Conservation (phyloP, 53 echinoderm and acorn worm species). For the Holothuria scabra region DNA sequence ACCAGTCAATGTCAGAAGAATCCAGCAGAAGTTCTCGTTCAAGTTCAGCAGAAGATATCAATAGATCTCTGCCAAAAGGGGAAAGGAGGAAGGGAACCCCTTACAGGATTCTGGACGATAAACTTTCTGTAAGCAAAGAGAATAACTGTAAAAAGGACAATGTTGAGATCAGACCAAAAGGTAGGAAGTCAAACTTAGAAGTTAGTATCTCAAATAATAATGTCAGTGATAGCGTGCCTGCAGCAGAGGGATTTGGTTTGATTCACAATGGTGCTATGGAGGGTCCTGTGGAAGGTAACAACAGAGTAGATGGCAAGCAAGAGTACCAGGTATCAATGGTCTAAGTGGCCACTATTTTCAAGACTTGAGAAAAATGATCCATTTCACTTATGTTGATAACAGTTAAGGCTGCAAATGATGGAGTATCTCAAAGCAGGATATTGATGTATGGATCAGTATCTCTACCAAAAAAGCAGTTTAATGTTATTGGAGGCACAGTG, state of each 20-base stretch:
- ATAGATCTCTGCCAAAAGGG: slow-evolving; percentile 66
- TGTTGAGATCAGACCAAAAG: background rate
- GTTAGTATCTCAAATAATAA: slow-evolving; percentile 65
- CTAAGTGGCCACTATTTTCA: background rate
- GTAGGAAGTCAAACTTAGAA: slow-evolving; percentile 28
- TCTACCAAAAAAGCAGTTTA: too few relatives aligned
- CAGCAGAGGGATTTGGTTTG: slow-evolving; percentile 13
- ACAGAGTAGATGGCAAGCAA: slow-evolving; percentile 16
- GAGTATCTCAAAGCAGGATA: too few relatives aligned
- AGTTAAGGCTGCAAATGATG: too few relatives aligned
- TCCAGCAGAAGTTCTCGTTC: slow-evolving; percentile 41
- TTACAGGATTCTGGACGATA: slow-evolving; percentile 75
- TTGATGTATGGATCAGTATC: too few relatives aligned
- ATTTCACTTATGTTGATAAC: too few relatives aligned
- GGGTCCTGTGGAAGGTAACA: background rate
- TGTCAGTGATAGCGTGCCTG: slow-evolving; percentile 20
- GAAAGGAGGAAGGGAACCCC: slow-evolving; percentile 86
- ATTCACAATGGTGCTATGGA: slow-evolving; percentile 56
- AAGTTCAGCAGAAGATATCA: slow-evolving; percentile 50
- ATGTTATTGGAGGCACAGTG: too few relatives aligned
- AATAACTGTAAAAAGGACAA: slow-evolving; percentile 31
- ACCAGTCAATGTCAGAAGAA: slow-evolving; percentile 56
- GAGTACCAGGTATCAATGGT: slow-evolving; percentile 37
- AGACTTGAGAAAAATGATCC: too few relatives aligned
- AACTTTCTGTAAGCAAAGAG: slow-evolving; percentile 79